Conservation (phyloP, 2,888 invertebrate species). For the Plusia festucae region DNA sequence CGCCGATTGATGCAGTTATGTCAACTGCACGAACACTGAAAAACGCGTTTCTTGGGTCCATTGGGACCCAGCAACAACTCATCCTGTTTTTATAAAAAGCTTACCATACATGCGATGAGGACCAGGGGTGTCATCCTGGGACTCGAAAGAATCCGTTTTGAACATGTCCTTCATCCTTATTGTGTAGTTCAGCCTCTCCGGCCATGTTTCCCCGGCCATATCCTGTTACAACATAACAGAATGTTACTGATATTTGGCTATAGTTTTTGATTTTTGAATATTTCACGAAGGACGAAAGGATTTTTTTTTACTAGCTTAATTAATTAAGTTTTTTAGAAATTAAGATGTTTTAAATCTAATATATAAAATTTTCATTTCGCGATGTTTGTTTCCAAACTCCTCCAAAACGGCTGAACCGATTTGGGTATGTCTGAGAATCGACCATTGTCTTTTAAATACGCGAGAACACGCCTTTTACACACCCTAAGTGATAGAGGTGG, state of each 20-base stretch:
- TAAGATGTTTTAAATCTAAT: too few relatives aligned
- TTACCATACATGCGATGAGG: slow-evolving; percentile 73
- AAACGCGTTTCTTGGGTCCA: too few relatives aligned
- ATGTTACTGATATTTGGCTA: not conserved
- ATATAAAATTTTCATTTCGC: too few relatives aligned
- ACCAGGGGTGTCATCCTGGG: slow-evolving; percentile 55
- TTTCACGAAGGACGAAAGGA: not conserved
- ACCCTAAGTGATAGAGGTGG: too few relatives aligned
- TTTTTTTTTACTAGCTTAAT: not conserved
- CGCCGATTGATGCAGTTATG: too few relatives aligned
- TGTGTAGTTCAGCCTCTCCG: slow-evolving; percentile 78
- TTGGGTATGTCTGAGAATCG: too few relatives aligned
- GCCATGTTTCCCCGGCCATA: slow-evolving; percentile 57
- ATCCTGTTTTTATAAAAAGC: slow-evolving; percentile 14
- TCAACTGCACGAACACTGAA: not conserved
- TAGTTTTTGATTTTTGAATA: not conserved
- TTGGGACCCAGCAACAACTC: not conserved
- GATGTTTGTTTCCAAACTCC: too few relatives aligned
- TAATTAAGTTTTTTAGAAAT: too few relatives aligned
- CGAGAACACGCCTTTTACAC: too few relatives aligned
- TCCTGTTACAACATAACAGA: slow-evolving; percentile 55
- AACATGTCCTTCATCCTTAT: slow-evolving; percentile 79
- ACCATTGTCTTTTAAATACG: too few relatives aligned
- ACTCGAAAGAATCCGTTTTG: slow-evolving; percentile 72
- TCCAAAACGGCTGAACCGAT: too few relatives aligned